Percentiles rank a stretch among this genome's conserved stretches.
Conservation (phyloP, 2,113 vertebrate species). For the Cyanistes caeruleus region DNA sequence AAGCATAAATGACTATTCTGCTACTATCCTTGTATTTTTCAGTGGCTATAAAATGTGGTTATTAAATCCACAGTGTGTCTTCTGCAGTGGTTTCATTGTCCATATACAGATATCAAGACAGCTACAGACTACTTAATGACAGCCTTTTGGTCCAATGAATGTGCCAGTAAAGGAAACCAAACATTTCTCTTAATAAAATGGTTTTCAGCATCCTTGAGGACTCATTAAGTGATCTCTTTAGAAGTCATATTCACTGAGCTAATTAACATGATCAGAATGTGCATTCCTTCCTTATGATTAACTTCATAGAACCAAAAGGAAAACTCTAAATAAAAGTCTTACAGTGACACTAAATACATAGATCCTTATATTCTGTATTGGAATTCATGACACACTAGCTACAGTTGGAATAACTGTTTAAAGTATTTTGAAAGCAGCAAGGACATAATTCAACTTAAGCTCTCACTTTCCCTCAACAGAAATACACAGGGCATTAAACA, state of each 20-base stretch:
- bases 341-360: not conserved
- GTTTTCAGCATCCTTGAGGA: conserved; percentile 28
- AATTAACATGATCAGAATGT: conserved; percentile 19
- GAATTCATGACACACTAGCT: conserved; percentile 45
- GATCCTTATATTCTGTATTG: conserved; percentile 12
- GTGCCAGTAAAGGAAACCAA: conserved; percentile 24
- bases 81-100: not conserved
- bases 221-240: conserved; percentile 1
- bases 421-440: conserved; percentile 44
- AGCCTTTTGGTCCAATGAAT: conserved; percentile 1
- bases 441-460: conserved; percentile 37
- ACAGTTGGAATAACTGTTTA: not conserved
- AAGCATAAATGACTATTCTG: not conserved
- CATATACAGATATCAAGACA: not conserved
- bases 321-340: not conserved
- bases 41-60: not conserved
- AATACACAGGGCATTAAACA: conserved; percentile 20
- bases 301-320: not conserved
- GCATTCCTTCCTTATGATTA: conserved; percentile 55
- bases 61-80: not conserved
- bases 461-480: conserved; percentile 16
- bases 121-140: not conserved
- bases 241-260: conserved; percentile 11
- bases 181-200: not conserved
- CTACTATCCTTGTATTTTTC: not conserved